Evolutionary conservation across 2,888 invertebrate species (phyloP), one percentile per base, ranked within the genome.

Genomic region (Mythimna impura): DNA sequence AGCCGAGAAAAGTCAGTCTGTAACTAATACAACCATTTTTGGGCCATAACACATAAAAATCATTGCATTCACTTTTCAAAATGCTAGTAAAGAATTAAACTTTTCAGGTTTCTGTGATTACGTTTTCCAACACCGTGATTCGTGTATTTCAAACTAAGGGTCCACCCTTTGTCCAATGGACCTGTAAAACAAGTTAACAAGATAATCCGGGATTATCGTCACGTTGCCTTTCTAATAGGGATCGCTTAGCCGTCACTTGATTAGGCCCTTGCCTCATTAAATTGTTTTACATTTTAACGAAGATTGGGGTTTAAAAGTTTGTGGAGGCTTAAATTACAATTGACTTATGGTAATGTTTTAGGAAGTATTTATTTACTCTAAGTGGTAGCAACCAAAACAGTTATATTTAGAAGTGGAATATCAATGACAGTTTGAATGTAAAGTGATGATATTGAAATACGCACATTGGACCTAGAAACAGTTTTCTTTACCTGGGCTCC

Each of bases 161-260:
- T 78, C 67, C 71, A 85, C 73, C 82, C 82, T 84, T 86, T 80
- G 77, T 81, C 82, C 85, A 71, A 82, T 82, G 72, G 71, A 67
- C 69, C 76, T 84, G 75, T 81, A 76, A 78, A 84, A 80, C 85
- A 86, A 86, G 82, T 84, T 86, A 85, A 86, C 82, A 71, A 82
- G 82, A 86, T 86, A 76, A 86, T 81, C 86, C 64, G 17, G 73
- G 87, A 86, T 86, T 85, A 86, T 82, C 83, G 76, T 82, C 82
- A 82, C 80, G 76, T 63, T 57, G 80, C 71, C 75, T 67, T 77
- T 77, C 82, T 85, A 86, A 85, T 85, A 81, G 77, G 80, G 76
- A 86, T 82, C 73, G 79, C 81, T 81, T 85, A 77, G 43, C 82
- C 82, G 73, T 85, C 77, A 85, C 81, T 86, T 76, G 82, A 85